Conservation (phyloP, 2,113 vertebrate species). For the Eubucco bourcierii region DNA sequence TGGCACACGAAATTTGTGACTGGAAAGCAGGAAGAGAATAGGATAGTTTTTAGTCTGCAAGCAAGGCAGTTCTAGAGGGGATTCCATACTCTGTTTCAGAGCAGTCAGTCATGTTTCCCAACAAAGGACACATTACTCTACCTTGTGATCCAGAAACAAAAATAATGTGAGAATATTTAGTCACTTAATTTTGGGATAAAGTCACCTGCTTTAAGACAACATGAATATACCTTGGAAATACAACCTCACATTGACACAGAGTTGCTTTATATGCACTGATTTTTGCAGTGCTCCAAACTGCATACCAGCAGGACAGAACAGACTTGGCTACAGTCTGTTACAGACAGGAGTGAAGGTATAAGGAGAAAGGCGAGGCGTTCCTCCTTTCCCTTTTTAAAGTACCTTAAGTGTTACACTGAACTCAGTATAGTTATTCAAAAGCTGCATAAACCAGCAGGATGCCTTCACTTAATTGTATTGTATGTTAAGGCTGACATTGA, state of each 20-base stretch:
- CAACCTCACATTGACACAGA: fast-evolving
- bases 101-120: not conserved
- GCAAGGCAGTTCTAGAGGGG: not conserved
- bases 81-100: not conserved
- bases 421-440: not conserved
- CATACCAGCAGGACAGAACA: not conserved
- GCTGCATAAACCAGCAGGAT: not conserved
- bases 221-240: not conserved
- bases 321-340: not conserved
- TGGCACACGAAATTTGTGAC: not conserved
- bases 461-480: not conserved
- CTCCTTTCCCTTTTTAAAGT: no score
- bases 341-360: not conserved
- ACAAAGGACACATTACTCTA: not conserved
- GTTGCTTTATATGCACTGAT: not conserved
- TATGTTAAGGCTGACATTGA: not conserved
- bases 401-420: not conserved
- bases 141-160: not conserved
- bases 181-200: not conserved
- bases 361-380: not conserved
- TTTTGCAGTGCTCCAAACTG: not conserved
- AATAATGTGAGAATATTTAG: not conserved
- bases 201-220: not conserved
- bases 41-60: not conserved
- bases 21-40: not conserved